Evolutionary conservation across 2,113 vertebrate genomes (phyloP), one percentile per base, ranked within the genome.

Genomic region (Argyrosomus japonicus): DNA sequence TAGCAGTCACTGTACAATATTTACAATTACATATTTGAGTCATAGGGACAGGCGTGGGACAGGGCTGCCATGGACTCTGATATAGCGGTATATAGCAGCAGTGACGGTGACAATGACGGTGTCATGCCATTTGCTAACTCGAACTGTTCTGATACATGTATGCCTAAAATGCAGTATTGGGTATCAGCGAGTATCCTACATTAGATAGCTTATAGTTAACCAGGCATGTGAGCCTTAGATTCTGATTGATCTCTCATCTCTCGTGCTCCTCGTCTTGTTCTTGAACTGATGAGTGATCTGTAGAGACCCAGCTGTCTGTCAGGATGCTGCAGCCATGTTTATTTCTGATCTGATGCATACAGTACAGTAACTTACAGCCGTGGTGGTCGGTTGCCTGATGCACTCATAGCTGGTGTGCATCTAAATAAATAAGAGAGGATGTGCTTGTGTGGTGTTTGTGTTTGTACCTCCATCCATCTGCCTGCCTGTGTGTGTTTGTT

Each of bases 261-360:
- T 50, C 3, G 13, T 7, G 19, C 36, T 40, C 36, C 8, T 40
- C 36, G 8, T 9, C 36, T 40, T 40, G 7, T 40, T 40, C 36
- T 45, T 78, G 29, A 74, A 67, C 21, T 25, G 50, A 56, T 43
- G 56, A 72, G 40, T 77, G 27, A 51, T 21, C 54, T 53, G 54
- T 7, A n/a, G 32, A 3, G 43, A 45, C 68, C n/a, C 17, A 21
- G 57, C 56, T 58, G 18, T 68, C 73, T 29, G 6, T 71, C 72
- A 36, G 40, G 25, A 27, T 19, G 72, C 60, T 68, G 60, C 61
- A 65, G 74, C 27, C 57, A 23, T 64, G 25, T 56, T 74, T 11
- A 32, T 18, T 29, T n/a, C 23, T 50, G 4, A 63, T 56, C 50
- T 47, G 51, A 23, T 19, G 53, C 48, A 19, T 21, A 8, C 50